These are phyloP conservation scores for Bagarius yarrelli DNA, from an alignment of 2,113 vertebrate species.

Conservation along the genomic window DNA sequence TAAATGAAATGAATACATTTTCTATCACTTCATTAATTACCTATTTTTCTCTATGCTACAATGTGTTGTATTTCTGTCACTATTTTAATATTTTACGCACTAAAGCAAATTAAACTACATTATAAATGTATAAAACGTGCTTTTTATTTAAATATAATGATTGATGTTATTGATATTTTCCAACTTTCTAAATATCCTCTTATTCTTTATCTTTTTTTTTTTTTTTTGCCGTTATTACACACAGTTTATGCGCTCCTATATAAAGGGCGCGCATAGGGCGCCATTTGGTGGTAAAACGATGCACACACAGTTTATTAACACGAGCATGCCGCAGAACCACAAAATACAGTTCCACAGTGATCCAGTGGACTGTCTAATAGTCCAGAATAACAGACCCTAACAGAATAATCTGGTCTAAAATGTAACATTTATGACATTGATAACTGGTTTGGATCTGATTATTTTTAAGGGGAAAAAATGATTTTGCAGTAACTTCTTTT, in stretches of 20 bases:
- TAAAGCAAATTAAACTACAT: not conserved
- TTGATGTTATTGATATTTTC: too few relatives aligned
- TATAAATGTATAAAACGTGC: not conserved
- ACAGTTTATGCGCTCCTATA: not conserved
- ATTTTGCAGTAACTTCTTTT: too few relatives aligned
- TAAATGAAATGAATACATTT: too few relatives aligned
- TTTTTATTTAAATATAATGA: too few relatives aligned
- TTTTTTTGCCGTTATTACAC: not conserved
- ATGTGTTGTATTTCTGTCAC: too few relatives aligned
- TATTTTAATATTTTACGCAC: not conserved
- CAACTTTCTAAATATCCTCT: too few relatives aligned
- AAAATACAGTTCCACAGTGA: not conserved
- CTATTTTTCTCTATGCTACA: too few relatives aligned
- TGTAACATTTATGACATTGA: not conserved
- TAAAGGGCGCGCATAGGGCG: not conserved
- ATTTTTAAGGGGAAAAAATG: too few relatives aligned
- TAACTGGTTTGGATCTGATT: constrained; percentile 10
- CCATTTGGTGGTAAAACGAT: not conserved
- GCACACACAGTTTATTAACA: not conserved
- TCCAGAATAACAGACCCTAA: not conserved
- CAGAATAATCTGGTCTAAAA: not conserved
- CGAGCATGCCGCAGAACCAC: not conserved
- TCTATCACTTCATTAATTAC: too few relatives aligned
- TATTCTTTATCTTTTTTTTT: not conserved
- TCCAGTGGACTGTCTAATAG: not conserved